Evolutionary conservation across 2,113 vertebrate genomes (phyloP), one percentile per base, ranked within the genome.

Genomic region (Passer montanus): DNA sequence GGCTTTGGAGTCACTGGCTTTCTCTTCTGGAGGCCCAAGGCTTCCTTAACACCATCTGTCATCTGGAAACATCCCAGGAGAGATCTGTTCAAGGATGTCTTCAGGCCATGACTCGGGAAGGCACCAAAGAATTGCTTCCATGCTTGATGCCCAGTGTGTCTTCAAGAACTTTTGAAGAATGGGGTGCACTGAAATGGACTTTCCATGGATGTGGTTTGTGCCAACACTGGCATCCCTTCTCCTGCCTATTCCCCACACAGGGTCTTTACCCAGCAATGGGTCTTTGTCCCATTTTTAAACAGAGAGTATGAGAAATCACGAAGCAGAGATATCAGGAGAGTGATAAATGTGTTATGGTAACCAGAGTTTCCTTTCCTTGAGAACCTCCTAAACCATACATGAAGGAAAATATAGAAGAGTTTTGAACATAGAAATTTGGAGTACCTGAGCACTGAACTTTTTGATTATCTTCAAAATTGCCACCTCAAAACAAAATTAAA

Each of bases 291-390:
- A 5, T 28, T 55, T 82, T 43, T 28, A 53, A 22, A 39, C 1
- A 4, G 11, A 66, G 9, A 13, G 28, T 33, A 18, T 0, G 3
- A 86, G n/a, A 83, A 83, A 15, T 22, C 23, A 27, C 0, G 0
- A 53, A 90, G 41, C 41, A n/a, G 12, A 31, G 31, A 15, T 49
- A 60, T 62, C 28, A 66, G 27, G 22, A 69, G 50, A 68, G 18
- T 55, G 26, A 77, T n/a, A n/a, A 64, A 27, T 23, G 1, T 8
- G 6, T 67, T 74, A 53, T 13, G 11, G 21, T 30, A 77, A 53
- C 16, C 23, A 58, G n/a, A 17, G 28, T 39, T 85, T 46, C 12
- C 13, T 18, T 64, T 21, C 23, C 30, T 69, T n/a, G 15, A 55
- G 43, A 70, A 37, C 10, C 73, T 73, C 47, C 13, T 68, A 43